phyloP scores from a whole-genome alignment of 2,888 invertebrate genomes.

The Morinoia aosen region DNA sequence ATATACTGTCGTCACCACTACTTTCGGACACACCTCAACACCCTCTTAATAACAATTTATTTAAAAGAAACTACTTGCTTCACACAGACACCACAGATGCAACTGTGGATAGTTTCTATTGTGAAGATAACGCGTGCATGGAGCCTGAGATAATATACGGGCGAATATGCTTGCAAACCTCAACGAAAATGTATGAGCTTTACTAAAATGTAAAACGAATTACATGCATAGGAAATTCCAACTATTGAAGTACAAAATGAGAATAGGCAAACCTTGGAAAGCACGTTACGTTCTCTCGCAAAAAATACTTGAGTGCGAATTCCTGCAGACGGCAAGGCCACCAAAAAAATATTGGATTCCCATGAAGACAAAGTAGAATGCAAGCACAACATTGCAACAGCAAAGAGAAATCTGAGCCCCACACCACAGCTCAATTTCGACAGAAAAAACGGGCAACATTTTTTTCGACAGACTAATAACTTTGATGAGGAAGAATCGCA shows the following conservation, averaged over 20 bases:
- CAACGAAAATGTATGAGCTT: background rate
- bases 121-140: background rate
- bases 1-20: background rate
- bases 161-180: background rate
- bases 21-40: background rate
- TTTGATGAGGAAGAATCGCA: constrained; percentile 21
- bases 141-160: background rate
- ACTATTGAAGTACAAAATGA: background rate
- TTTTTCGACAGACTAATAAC: background rate
- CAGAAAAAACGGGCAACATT: background rate
- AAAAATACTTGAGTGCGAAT: background rate
- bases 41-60: background rate
- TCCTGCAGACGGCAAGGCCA: too few species aligned
- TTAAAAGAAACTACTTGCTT: background rate
- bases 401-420: background rate
- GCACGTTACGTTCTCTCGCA: background rate
- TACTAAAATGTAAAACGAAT: background rate
- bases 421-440: background rate
- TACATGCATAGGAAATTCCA: background rate
- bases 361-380: too few species aligned
- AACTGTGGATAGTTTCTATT: background rate
- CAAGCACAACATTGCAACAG: background rate
- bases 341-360: too few species aligned
- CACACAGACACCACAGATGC: too few species aligned
- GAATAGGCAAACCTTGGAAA: background rate